A percentile compares a stretch with the other conserved stretches of the same genome.
Conservation (phyloP, 1,140 invertebrate species). For the Megathymus violae region DNA sequence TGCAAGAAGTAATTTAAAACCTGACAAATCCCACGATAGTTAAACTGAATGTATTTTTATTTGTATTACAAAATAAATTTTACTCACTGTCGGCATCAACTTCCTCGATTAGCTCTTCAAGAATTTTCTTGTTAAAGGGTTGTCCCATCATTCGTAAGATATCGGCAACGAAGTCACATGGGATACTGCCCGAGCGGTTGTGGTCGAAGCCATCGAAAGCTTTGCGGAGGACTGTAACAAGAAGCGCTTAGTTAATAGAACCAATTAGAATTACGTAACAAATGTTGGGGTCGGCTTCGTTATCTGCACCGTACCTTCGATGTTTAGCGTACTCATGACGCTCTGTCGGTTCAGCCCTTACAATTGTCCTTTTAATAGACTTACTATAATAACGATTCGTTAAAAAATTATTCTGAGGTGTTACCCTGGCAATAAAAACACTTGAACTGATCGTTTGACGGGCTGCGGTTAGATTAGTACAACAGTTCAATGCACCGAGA, state of each 20-base stretch:
- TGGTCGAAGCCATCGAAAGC: constrained; percentile 98
- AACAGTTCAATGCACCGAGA: constrained; percentile 77
- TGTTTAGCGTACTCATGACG: constrained; percentile 64
- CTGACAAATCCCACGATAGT: not conserved
- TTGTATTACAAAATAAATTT: not conserved
- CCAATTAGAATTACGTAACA: constrained; percentile 47
- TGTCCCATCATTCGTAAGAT: constrained; percentile 97
- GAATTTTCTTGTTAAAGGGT: constrained; percentile 97
- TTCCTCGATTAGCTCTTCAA: constrained; percentile 97
- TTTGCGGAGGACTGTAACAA: constrained; percentile 92
- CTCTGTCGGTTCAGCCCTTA: not conserved
- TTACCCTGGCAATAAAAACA: constrained; percentile 70
- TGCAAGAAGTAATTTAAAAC: constrained; percentile 18
- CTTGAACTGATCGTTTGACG: constrained; percentile 67
- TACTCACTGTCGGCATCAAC: constrained; percentile 97
- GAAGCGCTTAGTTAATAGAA: constrained; percentile 45
- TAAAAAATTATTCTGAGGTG: constrained; percentile 40
- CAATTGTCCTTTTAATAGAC: constrained; percentile 15
- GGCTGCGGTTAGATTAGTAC: constrained; percentile 64
- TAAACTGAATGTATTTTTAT: not conserved
- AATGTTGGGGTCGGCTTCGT: not conserved
- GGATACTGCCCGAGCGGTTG: constrained; percentile 96
- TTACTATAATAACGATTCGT: constrained; percentile 13
- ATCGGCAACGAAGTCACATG: constrained; percentile 96
- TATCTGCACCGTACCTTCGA: constrained; percentile 60